Conservation (phyloP, 64 coral and sea anemone species). For the Stylophora pistillata region DNA sequence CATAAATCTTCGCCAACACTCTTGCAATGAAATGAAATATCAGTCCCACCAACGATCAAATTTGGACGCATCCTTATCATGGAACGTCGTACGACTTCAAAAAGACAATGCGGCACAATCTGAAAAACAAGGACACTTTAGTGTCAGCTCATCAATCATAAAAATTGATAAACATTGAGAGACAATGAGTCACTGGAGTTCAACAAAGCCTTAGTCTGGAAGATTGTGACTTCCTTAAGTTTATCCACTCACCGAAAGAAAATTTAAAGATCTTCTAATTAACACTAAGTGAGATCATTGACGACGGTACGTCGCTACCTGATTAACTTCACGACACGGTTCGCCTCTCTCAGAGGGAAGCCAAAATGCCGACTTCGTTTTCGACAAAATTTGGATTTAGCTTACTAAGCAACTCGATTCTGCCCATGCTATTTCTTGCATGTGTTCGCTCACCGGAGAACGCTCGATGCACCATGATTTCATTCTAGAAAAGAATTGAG, state of each 20-base stretch:
- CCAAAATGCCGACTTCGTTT: background rate
- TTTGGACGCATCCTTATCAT: background rate
- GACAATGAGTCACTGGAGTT: background rate
- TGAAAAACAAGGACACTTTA: constrained; percentile 17
- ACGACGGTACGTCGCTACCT: background rate
- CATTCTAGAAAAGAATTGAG: background rate
- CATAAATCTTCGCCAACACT: background rate
- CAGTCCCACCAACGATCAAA: background rate
- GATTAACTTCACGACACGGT: background rate
- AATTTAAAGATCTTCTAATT: background rate
- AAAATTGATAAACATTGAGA: background rate
- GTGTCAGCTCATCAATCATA: constrained; percentile 38
- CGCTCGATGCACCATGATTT: too few species aligned
- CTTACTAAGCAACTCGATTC: too few species aligned
- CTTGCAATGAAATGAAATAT: background rate
- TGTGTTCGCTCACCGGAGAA: too few species aligned
- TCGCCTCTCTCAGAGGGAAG: background rate
- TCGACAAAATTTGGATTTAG: too few species aligned
- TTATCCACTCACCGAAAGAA: background rate
- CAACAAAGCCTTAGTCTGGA: background rate
- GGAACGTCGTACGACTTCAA: background rate
- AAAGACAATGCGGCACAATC: constrained; percentile 30
- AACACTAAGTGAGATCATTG: background rate
- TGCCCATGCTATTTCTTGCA: too few species aligned
- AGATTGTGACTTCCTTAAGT: background rate